A percentile compares a stretch with the other conserved stretches of the same genome.
These are phyloP conservation scores for Ceratitis capitata DNA, from an alignment of 1,140 invertebrate genomes.

Conservation along the genomic window DNA sequence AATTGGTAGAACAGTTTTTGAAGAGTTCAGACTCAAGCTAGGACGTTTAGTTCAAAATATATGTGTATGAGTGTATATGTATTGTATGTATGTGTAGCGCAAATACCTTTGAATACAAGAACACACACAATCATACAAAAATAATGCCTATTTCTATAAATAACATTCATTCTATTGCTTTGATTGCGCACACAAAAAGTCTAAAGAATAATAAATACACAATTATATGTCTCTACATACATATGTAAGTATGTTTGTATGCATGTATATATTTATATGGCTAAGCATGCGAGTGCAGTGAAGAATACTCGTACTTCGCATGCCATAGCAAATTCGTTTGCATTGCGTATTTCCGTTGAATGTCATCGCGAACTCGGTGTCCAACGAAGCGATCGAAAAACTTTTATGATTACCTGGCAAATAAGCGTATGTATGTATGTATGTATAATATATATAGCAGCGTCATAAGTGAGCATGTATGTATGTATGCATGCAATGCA, in stretches of 20 bases:
- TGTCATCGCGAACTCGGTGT: slow-evolving; percentile 30
- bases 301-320: not conserved
- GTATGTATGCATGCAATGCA: not conserved
- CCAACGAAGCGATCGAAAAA: slow-evolving; percentile 33
- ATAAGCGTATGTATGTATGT: not conserved
- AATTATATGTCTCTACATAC: not conserved
- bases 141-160: too few relatives aligned
- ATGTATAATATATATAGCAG: not conserved
- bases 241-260: not conserved
- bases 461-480: not conserved
- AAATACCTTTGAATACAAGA: too few relatives aligned
- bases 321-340: slow-evolving; percentile 8
- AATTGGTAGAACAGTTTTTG: not conserved
- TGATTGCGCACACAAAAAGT: not conserved
- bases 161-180: not conserved
- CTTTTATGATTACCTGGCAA: slow-evolving; percentile 38
- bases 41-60: not conserved
- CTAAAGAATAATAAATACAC: not conserved
- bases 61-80: not conserved
- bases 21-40: not conserved
- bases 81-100: too few relatives aligned
- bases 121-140: too few relatives aligned
- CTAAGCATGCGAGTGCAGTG: too few relatives aligned
- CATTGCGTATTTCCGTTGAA: slow-evolving; percentile 39
- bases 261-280: not conserved